Percentiles rank a stretch among this genome's conserved stretches.
Conservation (phyloP, 2,888 invertebrate species). For the Podotricha telesiphe region DNA sequence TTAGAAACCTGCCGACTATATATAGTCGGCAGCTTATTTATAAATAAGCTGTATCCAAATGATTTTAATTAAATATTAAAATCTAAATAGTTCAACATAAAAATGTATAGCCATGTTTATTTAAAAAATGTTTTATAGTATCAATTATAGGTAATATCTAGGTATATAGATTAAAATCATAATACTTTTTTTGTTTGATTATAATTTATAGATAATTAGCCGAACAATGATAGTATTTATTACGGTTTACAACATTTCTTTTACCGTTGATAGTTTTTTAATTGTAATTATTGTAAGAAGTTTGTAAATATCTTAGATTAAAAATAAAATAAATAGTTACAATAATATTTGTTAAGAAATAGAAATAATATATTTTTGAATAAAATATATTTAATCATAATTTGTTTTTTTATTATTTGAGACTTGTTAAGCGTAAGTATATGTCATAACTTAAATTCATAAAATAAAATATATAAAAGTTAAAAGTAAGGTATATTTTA, state of each 20-base stretch:
- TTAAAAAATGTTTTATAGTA: not conserved
- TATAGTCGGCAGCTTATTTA: no score
- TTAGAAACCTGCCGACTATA: constrained; percentile 40
- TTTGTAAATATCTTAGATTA: constrained; percentile 18
- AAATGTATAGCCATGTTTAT: not conserved
- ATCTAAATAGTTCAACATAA: not conserved
- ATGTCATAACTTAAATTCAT: no score
- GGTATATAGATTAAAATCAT: no score
- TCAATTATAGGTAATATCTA: no score
- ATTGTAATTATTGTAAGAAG: not conserved
- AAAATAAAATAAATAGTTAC: not conserved
- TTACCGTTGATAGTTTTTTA: no score
- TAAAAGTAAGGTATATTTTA: constrained; percentile 6
- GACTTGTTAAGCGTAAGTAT: no score
- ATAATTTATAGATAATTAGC: not conserved
- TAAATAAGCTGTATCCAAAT: constrained; percentile 29
- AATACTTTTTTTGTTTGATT: not conserved
- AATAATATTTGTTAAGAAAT: constrained; percentile 6
- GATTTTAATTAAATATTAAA: not conserved
- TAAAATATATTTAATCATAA: constrained; percentile 7
- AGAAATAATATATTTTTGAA: constrained; percentile 16
- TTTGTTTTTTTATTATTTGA: not conserved
- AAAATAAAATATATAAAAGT: not conserved
- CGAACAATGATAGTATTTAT: not conserved
- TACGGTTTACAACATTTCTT: not conserved